phyloP scores from a whole-genome alignment of 2,888 invertebrate genomes.

The Protodeltote pygarga region DNA sequence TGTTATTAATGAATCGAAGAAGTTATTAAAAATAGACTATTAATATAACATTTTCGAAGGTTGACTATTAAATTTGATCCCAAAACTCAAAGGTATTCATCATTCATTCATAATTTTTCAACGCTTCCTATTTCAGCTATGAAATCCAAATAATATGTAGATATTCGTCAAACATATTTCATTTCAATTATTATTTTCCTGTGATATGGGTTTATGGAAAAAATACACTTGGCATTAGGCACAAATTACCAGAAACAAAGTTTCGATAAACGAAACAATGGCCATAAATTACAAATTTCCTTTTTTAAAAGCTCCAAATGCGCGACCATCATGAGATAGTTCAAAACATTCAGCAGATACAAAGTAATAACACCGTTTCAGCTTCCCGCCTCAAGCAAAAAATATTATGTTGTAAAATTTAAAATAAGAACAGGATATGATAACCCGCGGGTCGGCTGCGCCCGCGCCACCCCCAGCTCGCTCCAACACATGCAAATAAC shows the following conservation, averaged over 20 bases:
- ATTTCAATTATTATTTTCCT: no score
- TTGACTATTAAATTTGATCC: no score
- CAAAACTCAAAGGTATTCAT: no score
- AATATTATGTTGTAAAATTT: constrained; percentile 82
- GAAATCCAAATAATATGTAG: no score
- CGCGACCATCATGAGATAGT: not conserved
- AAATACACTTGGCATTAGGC: not conserved
- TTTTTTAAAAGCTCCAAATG: not conserved
- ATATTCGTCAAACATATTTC: no score
- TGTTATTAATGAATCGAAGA: no score
- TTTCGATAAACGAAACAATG: not conserved
- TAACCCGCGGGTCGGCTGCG: constrained; percentile 82
- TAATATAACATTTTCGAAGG: no score
- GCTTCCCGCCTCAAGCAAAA: constrained; percentile 69
- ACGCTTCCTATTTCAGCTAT: no score
- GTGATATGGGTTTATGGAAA: no score
- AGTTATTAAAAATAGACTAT: no score
- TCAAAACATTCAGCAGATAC: constrained; percentile 22
- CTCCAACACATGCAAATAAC: constrained; percentile 60
- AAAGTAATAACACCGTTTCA: constrained; percentile 57
- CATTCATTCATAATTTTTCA: no score
- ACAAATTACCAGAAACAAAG: not conserved
- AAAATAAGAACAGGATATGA: constrained; percentile 86
- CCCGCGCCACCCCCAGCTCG: constrained; percentile 63
- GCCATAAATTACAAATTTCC: no score